phyloP scores from a whole-genome alignment of 1,140 invertebrate species.

The Oryzaephilus surinamensis region DNA sequence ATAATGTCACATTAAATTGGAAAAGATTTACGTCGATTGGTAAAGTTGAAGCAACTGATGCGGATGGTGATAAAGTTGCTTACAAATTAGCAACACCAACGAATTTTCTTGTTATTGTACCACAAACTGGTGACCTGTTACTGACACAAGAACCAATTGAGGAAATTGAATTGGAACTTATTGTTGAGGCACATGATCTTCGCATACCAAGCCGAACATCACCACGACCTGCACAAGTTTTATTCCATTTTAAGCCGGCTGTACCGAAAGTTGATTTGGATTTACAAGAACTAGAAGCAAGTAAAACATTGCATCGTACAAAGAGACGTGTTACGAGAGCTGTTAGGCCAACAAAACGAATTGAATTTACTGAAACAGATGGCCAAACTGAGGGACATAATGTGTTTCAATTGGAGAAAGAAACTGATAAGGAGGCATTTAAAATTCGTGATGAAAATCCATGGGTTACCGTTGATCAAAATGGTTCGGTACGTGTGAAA shows the following conservation, averaged over 20 bases:
- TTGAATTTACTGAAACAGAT: slow-evolving; percentile 84
- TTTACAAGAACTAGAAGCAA: slow-evolving; percentile 41
- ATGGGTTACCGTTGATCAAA: slow-evolving; percentile 86
- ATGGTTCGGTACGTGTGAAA: slow-evolving; percentile 84
- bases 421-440: slow-evolving; percentile 83
- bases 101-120: slow-evolving; percentile 74
- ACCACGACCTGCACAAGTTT: slow-evolving; percentile 57
- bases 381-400: slow-evolving; percentile 78
- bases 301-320: slow-evolving; percentile 47
- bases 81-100: slow-evolving; percentile 70
- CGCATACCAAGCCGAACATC: slow-evolving; percentile 58
- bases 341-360: slow-evolving; percentile 81
- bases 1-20: slow-evolving; percentile 47
- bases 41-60: slow-evolving; percentile 69
- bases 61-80: slow-evolving; percentile 76
- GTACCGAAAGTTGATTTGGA: slow-evolving; percentile 39
- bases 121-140: slow-evolving; percentile 82
- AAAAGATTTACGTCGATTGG: slow-evolving; percentile 70
- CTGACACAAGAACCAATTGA: slow-evolving; percentile 61
- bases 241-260: slow-evolving; percentile 61
- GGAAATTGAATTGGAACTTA: slow-evolving; percentile 53
- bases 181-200: slow-evolving; percentile 73
- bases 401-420: slow-evolving; percentile 84
- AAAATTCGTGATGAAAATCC: slow-evolving; percentile 88
- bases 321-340: slow-evolving; percentile 77